phyloP scores from a whole-genome alignment of 2,113 vertebrate genomes.

The Zosterops pallidus region DNA sequence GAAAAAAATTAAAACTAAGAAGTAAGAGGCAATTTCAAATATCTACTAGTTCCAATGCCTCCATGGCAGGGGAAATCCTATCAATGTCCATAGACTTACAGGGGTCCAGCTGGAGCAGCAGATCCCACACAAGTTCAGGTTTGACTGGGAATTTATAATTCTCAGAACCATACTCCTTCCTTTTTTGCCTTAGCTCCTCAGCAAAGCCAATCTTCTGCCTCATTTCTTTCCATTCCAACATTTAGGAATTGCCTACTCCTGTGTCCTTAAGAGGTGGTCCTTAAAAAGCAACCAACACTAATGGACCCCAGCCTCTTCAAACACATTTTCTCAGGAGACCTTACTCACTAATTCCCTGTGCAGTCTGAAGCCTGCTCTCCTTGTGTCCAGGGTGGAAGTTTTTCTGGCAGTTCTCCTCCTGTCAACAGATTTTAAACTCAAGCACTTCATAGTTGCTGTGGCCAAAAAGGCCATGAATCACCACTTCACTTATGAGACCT shows the following conservation, averaged over 20 bases:
- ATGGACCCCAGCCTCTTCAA: background rate
- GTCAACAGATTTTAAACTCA: background rate
- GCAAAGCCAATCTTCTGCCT: background rate
- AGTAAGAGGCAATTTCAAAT: background rate
- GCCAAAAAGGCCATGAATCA: background rate
- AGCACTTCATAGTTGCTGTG: background rate
- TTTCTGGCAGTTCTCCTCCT: background rate
- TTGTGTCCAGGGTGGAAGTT: background rate
- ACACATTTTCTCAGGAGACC: background rate
- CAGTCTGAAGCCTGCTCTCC: background rate
- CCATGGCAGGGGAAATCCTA: background rate
- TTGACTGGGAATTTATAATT: background rate
- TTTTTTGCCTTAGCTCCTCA: background rate
- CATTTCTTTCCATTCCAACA: background rate
- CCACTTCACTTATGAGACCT: background rate
- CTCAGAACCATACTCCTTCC: background rate
- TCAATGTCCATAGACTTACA: background rate
- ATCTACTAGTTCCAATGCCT: background rate
- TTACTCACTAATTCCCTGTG: background rate
- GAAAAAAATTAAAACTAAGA: background rate
- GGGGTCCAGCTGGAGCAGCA: background rate
- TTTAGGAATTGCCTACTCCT: background rate
- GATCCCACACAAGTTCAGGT: background rate
- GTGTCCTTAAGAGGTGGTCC: background rate
- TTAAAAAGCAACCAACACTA: background rate